These are phyloP conservation scores for Ursus arctos DNA, from an alignment of 2,113 vertebrate species.

Conservation along the genomic window DNA sequence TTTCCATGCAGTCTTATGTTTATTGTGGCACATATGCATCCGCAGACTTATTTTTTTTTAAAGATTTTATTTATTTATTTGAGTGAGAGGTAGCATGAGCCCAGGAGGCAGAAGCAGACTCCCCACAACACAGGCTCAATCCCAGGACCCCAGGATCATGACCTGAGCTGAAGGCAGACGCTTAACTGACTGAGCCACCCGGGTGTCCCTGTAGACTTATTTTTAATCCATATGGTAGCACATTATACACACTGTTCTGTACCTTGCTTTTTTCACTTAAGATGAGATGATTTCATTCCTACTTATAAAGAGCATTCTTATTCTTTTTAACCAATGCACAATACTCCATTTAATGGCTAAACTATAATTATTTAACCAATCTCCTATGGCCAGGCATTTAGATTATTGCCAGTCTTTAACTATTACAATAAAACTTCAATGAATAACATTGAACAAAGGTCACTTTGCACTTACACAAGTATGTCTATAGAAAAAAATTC, in stretches of 20 bases:
- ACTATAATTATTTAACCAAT: not conserved
- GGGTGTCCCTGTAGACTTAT: not conserved
- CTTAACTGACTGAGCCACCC: not conserved
- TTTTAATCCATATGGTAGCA: not conserved
- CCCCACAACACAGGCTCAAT: not conserved
- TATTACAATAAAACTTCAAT: slow-evolving; percentile 21
- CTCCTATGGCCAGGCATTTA: not conserved
- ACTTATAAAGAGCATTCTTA: not conserved
- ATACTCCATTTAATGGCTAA: not conserved
- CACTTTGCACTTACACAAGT: not conserved
- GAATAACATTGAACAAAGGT: not conserved
- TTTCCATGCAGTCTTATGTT: not conserved
- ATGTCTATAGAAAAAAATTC: not conserved
- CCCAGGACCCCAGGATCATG: not conserved
- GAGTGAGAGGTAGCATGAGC: not conserved
- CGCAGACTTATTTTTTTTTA: not conserved
- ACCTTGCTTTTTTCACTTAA: not conserved
- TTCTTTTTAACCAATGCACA: not conserved
- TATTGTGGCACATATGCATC: not conserved
- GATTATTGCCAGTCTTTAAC: not conserved
- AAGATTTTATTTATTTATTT: not conserved
- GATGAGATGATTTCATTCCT: not conserved
- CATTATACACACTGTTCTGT: not conserved
- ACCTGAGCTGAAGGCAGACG: not conserved
- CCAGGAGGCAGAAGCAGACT: not conserved